phyloP scores from a whole-genome alignment of 2,797 vertebrate genomes.

The Notamacropus eugenii region DNA sequence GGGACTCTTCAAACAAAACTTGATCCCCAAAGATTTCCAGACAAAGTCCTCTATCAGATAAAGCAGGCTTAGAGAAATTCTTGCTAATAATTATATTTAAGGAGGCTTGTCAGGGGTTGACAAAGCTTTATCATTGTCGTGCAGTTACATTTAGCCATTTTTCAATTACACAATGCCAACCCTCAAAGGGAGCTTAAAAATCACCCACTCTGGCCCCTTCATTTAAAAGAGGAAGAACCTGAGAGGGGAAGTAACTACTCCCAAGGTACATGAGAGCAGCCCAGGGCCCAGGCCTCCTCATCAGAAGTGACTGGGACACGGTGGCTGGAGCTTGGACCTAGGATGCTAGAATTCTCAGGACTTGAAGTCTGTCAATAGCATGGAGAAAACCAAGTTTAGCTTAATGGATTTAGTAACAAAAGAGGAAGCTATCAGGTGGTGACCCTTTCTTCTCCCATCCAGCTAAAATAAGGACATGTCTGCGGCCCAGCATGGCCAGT shows the following conservation, averaged over 20 bases:
- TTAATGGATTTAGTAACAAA: not conserved
- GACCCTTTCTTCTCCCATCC: not conserved
- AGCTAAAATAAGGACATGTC: not conserved
- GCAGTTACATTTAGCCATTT: constrained; percentile 46
- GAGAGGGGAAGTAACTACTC: not conserved
- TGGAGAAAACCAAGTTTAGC: not conserved
- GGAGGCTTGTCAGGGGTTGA: constrained; percentile 25
- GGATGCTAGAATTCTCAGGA: not conserved
- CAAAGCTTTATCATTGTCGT: not conserved
- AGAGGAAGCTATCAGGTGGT: not conserved
- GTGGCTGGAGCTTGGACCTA: not conserved
- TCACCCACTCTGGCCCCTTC: not conserved
- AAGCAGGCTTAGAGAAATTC: constrained; percentile 45
- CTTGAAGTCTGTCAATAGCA: not conserved
- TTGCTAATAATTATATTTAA: constrained; percentile 34
- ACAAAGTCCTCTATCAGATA: not conserved
- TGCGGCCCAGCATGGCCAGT: not conserved
- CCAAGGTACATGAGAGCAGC: not conserved
- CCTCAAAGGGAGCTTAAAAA: not conserved
- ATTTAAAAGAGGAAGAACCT: not conserved
- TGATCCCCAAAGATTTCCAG: not conserved
- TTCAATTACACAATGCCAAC: not conserved
- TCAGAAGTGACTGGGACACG: not conserved
- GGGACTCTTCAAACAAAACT: not conserved
- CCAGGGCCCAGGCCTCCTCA: not conserved